Evolutionary conservation across 2,888 invertebrate genomes (phyloP), one percentile per base, ranked within the genome.

Genomic region (Sisyra nigra): DNA sequence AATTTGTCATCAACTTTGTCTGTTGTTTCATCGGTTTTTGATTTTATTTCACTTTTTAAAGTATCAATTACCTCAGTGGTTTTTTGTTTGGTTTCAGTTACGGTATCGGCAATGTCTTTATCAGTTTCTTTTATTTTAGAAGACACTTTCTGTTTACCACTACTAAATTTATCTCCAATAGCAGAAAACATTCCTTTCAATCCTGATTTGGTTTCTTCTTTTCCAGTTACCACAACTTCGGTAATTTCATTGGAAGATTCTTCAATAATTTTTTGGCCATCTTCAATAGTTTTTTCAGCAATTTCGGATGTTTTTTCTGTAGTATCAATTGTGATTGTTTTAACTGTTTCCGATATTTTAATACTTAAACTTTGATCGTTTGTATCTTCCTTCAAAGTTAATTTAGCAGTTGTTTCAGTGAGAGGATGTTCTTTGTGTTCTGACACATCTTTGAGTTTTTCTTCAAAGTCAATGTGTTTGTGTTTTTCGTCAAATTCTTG

Each of bases 1-100:
- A 38, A 44, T 40, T 39, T 40, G 33, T 40, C 43, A 13, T n/a
- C 9, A 32, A 66, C 66, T 51, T 57, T 65, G 19, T 64, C 60
- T 3, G 65, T 54, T 10, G 55, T 29, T 34, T 24, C 33, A 9
- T 37, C 33, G 3, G 14, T 33, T 33, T 33, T 33, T 14, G 5
- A 6, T 13, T 3, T 14, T 3, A 33, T 5, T 6, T n/a, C 33
- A 9, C 5, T 6, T 5, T 3, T 37, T 37, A 37, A 4, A 8
- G 3, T 17, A n/a, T 40, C 31, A 31, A 30, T 30, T 2, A 29
- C 29, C 10, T 36, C 46, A 13, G 9, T 42, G 8, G 14, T 17
- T 40, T 40, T 40, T 14, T 24, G 11, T 40, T 40, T 30, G 11
- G 29, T 11, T 9, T 40, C 30, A 38, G 45, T 35, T 38, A 41